These are phyloP conservation scores for Mesitornis unicolor DNA, from an alignment of 2,113 vertebrate genomes.

Conservation along the genomic window DNA sequence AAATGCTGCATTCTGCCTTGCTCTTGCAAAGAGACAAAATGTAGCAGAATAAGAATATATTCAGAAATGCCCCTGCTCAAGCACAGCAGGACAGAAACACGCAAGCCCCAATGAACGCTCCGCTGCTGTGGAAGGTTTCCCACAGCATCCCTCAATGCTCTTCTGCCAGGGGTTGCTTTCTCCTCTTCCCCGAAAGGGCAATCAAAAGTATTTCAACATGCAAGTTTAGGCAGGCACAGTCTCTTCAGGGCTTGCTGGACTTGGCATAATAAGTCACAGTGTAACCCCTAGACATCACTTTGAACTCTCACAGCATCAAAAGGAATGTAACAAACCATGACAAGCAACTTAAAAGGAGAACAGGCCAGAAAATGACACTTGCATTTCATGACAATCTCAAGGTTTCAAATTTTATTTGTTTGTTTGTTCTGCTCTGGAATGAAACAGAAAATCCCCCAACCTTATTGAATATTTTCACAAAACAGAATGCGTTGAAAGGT, in stretches of 20 bases:
- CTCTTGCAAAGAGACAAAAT: not conserved
- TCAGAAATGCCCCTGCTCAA: not conserved
- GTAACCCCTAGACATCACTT: constrained; percentile 51
- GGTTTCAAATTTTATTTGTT: constrained; percentile 58
- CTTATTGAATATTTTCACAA: constrained; percentile 1
- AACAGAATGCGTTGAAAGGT: not conserved
- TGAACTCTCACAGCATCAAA: constrained; percentile 55
- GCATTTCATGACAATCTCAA: constrained; percentile 29
- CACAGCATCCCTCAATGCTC: not conserved
- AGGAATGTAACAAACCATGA: constrained; percentile 52
- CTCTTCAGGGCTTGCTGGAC: constrained; percentile 26
- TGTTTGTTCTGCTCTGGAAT: constrained; percentile 18
- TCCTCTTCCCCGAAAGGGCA: not conserved
- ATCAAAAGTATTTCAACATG: constrained; percentile 21
- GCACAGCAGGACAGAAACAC: not conserved
- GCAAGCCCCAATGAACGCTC: not conserved
- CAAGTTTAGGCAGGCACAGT: constrained; percentile 9
- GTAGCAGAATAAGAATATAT: not conserved
- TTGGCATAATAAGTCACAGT: constrained; percentile 44
- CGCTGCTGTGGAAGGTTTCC: not conserved
- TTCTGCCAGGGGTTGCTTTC: not conserved
- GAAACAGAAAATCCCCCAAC: not conserved
- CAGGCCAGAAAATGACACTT: constrained; percentile 41
- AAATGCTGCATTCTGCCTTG: not conserved
- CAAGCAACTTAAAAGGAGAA: constrained; percentile 50